Evolutionary conservation across 2,888 invertebrate genomes (phyloP).

Genomic region (Hemicrepidius hirtus): DNA sequence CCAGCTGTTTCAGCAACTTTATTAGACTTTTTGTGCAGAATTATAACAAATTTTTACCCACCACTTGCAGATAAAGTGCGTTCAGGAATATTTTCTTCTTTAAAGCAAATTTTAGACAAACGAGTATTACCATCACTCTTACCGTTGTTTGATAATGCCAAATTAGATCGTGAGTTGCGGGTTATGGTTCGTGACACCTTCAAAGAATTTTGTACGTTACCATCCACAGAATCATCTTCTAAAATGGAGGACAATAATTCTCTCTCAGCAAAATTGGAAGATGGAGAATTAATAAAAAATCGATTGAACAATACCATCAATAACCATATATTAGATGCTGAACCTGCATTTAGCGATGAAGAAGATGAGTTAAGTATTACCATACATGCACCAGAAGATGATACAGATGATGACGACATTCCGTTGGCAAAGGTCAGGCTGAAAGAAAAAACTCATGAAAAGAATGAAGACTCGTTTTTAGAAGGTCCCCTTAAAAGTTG

Average conservation of each 20-base stretch:
- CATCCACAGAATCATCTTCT: slow-evolving; percentile 74
- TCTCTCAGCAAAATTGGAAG: slow-evolving; percentile 61
- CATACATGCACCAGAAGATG: slow-evolving; percentile 74
- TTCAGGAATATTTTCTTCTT: slow-evolving; percentile 87
- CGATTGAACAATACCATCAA: slow-evolving; percentile 61
- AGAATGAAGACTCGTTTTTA: slow-evolving; percentile 70
- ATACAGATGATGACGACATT: slow-evolving; percentile 84
- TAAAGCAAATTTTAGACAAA: slow-evolving; percentile 92
- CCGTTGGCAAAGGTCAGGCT: slow-evolving; percentile 85
- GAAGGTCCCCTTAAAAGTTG: slow-evolving; percentile 76
- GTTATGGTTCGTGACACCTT: slow-evolving; percentile 92
- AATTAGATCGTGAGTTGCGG: slow-evolving; percentile 88
- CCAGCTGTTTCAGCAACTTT: slow-evolving; percentile 93
- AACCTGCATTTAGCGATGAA: slow-evolving; percentile 90
- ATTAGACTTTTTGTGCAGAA: slow-evolving; percentile 93
- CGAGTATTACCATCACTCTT: slow-evolving; percentile 91
- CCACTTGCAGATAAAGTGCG: slow-evolving; percentile 85
- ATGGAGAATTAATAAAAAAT: slow-evolving; percentile 55
- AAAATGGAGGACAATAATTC: slow-evolving; percentile 62
- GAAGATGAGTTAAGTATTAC: slow-evolving; percentile 79
- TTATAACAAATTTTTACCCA: slow-evolving; percentile 91
- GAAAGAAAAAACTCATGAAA: slow-evolving; percentile 73
- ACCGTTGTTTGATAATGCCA: slow-evolving; percentile 91
- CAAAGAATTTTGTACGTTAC: slow-evolving; percentile 87
- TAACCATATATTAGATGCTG: slow-evolving; percentile 76